Base-by-base conservation (phyloP, 2,888 invertebrate genomes). In the Crossocerus cetratus region DNA sequence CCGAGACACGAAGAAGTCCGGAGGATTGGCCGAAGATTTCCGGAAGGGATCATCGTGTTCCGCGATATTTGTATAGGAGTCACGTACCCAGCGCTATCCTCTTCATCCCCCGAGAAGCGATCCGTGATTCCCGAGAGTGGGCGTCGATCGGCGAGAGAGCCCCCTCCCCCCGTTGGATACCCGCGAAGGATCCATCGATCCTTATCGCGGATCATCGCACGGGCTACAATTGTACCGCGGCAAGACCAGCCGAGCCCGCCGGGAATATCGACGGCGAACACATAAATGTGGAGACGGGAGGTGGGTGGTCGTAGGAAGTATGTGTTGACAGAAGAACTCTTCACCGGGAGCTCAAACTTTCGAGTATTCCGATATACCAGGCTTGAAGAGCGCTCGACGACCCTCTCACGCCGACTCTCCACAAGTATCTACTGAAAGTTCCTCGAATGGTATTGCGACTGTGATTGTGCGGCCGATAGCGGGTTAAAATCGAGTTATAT, bases 31-130 rank as follows among this genome's bases (percentile, higher is more conserved):
- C 49, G 5, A 49, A 49, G 49, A 49, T 49, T 49, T 49, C 49
- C 49, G 49, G 49, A 16, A 49, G 11, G 49, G 49, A 49, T 49
- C 49, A 49, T 49, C 49, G n/a, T 49, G 49, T 32, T 32, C 57
- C 8, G 11, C 11, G 32, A 4, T n/a, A 59, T 59, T 59, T n/a
- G n/a, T 43, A 59, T n/a, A 43, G n/a, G 2, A 20, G 43, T 59
- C 58, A 59, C 58, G 58, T 59, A 59, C 8, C 58, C 0, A 11
- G 8, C 58, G 58, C 42, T 59, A 59, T 59, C 58, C 43, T 14
- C 58, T 43, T 59, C 18, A 20, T 11, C 20, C 42, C 58, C 18
- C 44, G 58, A 59, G 58, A 11, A 16, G 16, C 58, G 58, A 59
- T 43, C 58, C 58, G 58, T 59, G 58, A 59, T 43, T 59, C 58